Conservation (phyloP, 2,113 vertebrate species). For the Rafetus swinhoei region DNA sequence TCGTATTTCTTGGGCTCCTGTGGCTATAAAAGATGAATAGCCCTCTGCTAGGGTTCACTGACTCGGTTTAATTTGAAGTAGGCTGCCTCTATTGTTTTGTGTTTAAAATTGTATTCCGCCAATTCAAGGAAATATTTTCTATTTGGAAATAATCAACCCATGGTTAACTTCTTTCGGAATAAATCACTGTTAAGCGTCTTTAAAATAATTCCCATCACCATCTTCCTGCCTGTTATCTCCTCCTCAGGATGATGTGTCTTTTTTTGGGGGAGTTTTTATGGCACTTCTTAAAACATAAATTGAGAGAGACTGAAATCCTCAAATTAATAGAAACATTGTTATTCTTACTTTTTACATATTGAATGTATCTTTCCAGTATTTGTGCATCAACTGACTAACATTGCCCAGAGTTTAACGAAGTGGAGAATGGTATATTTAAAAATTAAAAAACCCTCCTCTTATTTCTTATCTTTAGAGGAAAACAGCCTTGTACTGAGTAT, state of each 20-base stretch:
- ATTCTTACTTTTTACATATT: neutral
- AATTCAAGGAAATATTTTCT: slow-evolving; percentile 74
- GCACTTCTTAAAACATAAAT: slow-evolving; percentile 9
- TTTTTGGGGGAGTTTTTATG: neutral
- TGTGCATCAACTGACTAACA: neutral
- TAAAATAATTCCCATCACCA: neutral
- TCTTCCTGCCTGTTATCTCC: neutral
- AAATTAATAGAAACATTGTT: neutral
- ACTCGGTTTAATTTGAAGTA: slow-evolving; percentile 71
- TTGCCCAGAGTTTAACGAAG: neutral
- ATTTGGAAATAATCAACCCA: slow-evolving; percentile 73
- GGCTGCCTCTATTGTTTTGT: slow-evolving; percentile 64
- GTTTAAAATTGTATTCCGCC: slow-evolving; percentile 63
- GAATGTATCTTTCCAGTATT: neutral
- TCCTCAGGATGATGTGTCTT: neutral
- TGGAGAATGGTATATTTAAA: neutral
- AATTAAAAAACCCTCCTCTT: neutral
- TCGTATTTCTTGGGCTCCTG: slow-evolving; percentile 70
- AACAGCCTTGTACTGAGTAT: neutral
- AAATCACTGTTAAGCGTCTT: slow-evolving; percentile 64
- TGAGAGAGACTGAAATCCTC: neutral
- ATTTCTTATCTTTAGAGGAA: neutral
- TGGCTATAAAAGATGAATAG: slow-evolving; percentile 77
- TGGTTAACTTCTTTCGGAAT: slow-evolving; percentile 69
- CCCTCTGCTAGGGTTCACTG: slow-evolving; percentile 68